phyloP scores from a whole-genome alignment of 2,888 invertebrate species.

The Plebejus argus region DNA sequence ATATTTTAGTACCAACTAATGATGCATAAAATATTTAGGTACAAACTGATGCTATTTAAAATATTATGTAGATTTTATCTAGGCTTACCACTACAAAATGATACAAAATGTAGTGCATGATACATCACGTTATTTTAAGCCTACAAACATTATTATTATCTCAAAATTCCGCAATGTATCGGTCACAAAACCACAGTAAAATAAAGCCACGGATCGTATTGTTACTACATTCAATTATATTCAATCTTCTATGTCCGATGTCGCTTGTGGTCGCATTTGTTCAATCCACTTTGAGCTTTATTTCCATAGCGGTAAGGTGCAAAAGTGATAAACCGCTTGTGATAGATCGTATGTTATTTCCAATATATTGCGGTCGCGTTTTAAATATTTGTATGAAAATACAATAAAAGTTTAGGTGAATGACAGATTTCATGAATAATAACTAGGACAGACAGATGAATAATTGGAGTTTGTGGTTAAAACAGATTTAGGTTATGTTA shows the following conservation, averaged over 20 bases:
- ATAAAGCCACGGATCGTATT: slow-evolving; percentile 17
- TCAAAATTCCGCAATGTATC: neutral
- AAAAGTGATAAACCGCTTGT: neutral
- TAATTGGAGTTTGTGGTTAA: neutral
- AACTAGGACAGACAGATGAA: neutral
- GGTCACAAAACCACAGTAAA: slow-evolving; percentile 10
- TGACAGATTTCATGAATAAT: neutral
- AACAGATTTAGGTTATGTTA: neutral
- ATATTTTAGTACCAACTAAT: too few relatives aligned
- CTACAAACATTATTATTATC: neutral
- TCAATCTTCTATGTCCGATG: slow-evolving; percentile 37
- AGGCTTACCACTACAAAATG: neutral
- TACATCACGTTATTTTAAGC: neutral
- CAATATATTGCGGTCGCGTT: neutral
- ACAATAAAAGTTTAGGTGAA: neutral
- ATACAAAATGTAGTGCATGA: neutral
- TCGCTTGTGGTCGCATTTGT: slow-evolving; percentile 35
- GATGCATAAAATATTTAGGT: too few relatives aligned
- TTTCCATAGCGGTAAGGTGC: slow-evolving; percentile 44
- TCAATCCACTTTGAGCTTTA: neutral
- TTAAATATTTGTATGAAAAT: neutral
- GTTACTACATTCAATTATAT: slow-evolving; percentile 32
- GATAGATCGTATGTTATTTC: neutral
- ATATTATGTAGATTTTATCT: too few relatives aligned
- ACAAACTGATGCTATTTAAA: too few relatives aligned